phyloP scores from a whole-genome alignment of 2,113 vertebrate species.

The Litocranius walleri region DNA sequence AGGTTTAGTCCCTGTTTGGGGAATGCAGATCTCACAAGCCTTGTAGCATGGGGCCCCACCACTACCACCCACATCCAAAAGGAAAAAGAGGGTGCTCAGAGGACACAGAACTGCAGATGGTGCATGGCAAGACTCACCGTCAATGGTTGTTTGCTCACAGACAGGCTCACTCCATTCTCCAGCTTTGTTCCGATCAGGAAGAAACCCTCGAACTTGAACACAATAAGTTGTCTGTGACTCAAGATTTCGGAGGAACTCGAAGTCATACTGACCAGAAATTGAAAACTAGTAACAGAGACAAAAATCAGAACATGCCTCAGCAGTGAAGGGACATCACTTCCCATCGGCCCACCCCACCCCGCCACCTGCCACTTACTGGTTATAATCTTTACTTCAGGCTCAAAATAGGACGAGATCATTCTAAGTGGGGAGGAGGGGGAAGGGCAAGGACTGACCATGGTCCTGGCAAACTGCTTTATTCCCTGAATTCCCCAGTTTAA shows the following conservation, averaged over 20 bases:
- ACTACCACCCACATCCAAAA: too few species aligned
- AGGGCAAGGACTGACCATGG: background rate
- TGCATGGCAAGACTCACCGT: slow-evolving; percentile 53
- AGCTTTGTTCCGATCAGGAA: slow-evolving; percentile 63
- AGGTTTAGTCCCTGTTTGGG: background rate
- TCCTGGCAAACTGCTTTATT: background rate
- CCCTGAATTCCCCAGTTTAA: background rate
- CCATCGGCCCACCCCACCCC: background rate
- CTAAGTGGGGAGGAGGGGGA: too few species aligned
- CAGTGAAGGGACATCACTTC: rapidly evolving
- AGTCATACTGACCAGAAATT: slow-evolving; percentile 41
- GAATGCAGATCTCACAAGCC: background rate
- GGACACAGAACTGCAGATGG: too few species aligned
- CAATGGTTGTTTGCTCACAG: slow-evolving; percentile 72
- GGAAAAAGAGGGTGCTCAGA: background rate
- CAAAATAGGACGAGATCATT: background rate
- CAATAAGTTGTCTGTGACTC: slow-evolving; percentile 80
- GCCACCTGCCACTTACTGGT: background rate
- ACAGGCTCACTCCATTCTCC: slow-evolving; percentile 75
- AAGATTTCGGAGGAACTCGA: slow-evolving; percentile 68
- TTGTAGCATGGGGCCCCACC: background rate
- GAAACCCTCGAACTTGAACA: slow-evolving; percentile 72
- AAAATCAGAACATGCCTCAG: rapidly evolving
- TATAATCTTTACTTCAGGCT: background rate
- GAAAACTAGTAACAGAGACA: slow-evolving; percentile 42